These are phyloP conservation scores for Koerneria pararmatus DNA, from an alignment of 2,888 invertebrate genomes.

Conservation along the genomic window DNA sequence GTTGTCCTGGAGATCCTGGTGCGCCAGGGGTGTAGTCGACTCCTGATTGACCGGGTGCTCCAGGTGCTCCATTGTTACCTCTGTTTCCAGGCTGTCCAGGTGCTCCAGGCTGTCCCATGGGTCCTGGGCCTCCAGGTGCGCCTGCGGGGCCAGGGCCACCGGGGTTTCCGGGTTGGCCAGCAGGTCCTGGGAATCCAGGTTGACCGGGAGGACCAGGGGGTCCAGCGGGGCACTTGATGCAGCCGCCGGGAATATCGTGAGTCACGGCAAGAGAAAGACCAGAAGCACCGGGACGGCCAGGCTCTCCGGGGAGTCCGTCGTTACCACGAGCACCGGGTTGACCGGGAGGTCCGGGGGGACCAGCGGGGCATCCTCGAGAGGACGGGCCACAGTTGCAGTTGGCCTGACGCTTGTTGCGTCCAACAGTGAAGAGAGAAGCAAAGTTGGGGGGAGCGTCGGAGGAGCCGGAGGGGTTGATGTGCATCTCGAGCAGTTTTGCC, in stretches of 20 bases:
- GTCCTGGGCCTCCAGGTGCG: slow-evolving; percentile 43
- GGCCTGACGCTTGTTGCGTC: slow-evolving; percentile 23
- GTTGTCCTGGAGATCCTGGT: slow-evolving; percentile 35
- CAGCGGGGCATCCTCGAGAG: slow-evolving; percentile 21
- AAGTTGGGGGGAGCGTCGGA: slow-evolving; percentile 22
- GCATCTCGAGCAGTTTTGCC: slow-evolving; percentile 20
- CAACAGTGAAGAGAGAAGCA: slow-evolving; percentile 19
- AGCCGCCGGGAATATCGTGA: slow-evolving; percentile 35
- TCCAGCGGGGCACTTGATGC: slow-evolving; percentile 35
- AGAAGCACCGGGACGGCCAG: slow-evolving; percentile 36
- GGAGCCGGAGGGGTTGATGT: slow-evolving; percentile 22
- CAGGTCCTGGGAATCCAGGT: slow-evolving; percentile 39
- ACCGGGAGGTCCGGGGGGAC: slow-evolving; percentile 22
- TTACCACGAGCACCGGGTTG: slow-evolving; percentile 25
- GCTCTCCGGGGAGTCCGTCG: slow-evolving; percentile 33
- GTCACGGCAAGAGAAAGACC: slow-evolving; percentile 35
- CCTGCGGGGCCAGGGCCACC: slow-evolving; percentile 41
- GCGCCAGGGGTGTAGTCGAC: slow-evolving; percentile 38
- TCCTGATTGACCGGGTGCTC: slow-evolving; percentile 37
- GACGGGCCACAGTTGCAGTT: slow-evolving; percentile 23
- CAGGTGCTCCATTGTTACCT: slow-evolving; percentile 37
- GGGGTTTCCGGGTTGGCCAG: slow-evolving; percentile 36
- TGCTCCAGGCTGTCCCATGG: slow-evolving; percentile 34
- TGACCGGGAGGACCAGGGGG: slow-evolving; percentile 37
- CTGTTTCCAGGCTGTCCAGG: slow-evolving; percentile 41